Base-by-base conservation (phyloP, 2,113 vertebrate genomes). In the Lepisosteus oculatus region DNA sequence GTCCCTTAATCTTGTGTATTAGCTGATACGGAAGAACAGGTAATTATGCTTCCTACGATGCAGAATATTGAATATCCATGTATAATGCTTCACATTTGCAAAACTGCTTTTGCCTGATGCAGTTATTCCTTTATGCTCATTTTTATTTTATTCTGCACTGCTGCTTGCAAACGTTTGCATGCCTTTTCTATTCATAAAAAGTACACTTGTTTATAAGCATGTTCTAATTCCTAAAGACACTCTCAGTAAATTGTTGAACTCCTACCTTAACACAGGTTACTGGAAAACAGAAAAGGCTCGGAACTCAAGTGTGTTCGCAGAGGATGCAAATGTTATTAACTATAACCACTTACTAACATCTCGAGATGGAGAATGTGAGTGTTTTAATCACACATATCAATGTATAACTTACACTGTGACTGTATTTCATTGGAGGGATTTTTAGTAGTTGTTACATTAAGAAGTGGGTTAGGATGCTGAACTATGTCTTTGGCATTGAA, bases 321-420 rank as follows among this genome's bases (percentile, higher is more conserved):
- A 98, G 85, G 97, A 98, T 82, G 88, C 86, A 87, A 90, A 93
- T 89, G 88, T 92, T 83, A 93, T 92, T 95, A 98, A 96, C 94
- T 96, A 88, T 96, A 93, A 91, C 89, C 92, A 92, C 84, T 96
- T 98, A 98, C 97, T 99, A 99, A 99, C 95, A 92, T 90, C 92
- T 92, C 92, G 93, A 77, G 90, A 81, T 88, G 94, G 92, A 96
- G 96, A 96, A 96, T 95, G 97, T 99, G 97, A 99, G 97, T 99
- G 90, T 84, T 87, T 89, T 92, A 89, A 91, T 88, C 72, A 62
- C 62, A 55, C 68, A 67, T 66, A 12, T 51, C 56, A 65, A 68
- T 57, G 47, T 51, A 55, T 57, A 42, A 61, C 55, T 51, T 51
- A 51, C 5, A 5, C 5, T 5, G 9, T 51, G 47, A 29, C 29